Percentiles rank a stretch among this genome's conserved stretches.
phyloP scores from a whole-genome alignment of 2,797 vertebrate genomes.

The Decapterus maruadsi region DNA sequence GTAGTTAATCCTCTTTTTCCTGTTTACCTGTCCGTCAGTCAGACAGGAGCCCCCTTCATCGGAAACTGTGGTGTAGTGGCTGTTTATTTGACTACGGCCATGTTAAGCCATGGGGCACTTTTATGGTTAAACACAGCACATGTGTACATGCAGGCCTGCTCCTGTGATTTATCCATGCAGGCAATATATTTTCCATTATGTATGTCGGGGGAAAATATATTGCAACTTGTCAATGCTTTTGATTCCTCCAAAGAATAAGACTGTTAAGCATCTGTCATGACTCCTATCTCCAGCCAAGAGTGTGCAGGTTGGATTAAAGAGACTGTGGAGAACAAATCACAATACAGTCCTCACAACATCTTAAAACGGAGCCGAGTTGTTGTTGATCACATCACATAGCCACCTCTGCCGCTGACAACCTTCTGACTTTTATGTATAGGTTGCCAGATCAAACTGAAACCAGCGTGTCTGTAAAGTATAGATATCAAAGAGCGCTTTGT shows the following conservation, averaged over 20 bases:
- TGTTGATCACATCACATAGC: conserved; percentile 51
- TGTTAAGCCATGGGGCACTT: conserved; percentile 45
- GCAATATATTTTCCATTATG: conserved; percentile 46
- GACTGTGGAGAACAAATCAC: conserved; percentile 61
- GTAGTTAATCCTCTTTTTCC: conserved; percentile 79
- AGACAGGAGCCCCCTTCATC: conserved; percentile 61
- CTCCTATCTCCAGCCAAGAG: conserved; percentile 44
- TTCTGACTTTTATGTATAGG: conserved; percentile 29
- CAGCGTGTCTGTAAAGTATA: conserved; percentile 29
- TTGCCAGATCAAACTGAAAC: conserved; percentile 47
- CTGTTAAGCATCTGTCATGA: conserved; percentile 48
- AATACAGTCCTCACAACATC: conserved; percentile 44
- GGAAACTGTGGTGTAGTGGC: conserved; percentile 51
- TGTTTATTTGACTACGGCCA: conserved; percentile 69
- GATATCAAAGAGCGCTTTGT: conserved; percentile 46
- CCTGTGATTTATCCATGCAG: conserved; percentile 31
- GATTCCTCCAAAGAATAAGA: conserved; percentile 50
- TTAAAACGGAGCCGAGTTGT: conserved; percentile 34
- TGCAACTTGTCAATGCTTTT: conserved; percentile 31
- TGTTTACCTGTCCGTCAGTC: conserved; percentile 80
- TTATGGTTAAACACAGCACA: conserved; percentile 48
- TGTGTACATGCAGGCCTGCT: conserved; percentile 33
- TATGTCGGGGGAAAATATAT: conserved; percentile 45
- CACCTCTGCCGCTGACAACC: conserved; percentile 33
- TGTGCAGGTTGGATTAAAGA: conserved; percentile 55